Base-by-base conservation (phyloP, 1,140 invertebrate genomes). In the Yoshiicerus persimilis region DNA sequence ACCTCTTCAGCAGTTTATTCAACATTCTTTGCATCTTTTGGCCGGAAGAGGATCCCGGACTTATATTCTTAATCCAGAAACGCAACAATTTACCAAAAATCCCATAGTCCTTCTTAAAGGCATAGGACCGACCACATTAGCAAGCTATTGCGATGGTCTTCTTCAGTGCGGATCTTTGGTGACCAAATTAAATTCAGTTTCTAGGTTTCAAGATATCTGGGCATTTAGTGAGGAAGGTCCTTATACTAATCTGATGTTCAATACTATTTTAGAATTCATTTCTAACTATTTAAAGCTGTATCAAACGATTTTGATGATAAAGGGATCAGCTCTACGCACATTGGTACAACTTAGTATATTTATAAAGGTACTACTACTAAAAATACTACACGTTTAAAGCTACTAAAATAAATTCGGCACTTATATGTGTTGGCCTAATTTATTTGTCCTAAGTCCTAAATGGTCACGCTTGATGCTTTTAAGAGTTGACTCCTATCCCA, bases 221-320 rank as follows among this genome's bases (percentile, higher is more conserved):
- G 30, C 39, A 16, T 77, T 34, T 6, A 80, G 66, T 0, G 11
- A 16, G 10, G 30, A 32, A 4, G 27, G 27, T 20, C n/a, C 4
- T 4, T n/a, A 56, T 23, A 47, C 13, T 25, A 89, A 87, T 25
- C n/a, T 64, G 9, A 66, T 90, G 25, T 88, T 87, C 23, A 30
- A 20, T 3, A 36, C 87, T 16, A 85, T 66, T 38, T 20, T 86
- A 23, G 62, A 70, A 30, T 88, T 84, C 39, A 38, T 87, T 47
- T 70, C 34, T 11, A 87, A 89, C 34, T 90, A 88, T 75, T 64
- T 90, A 10, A 88, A 84, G 34, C 20, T 89, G 5, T 90, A 89
- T 47, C 83, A 89, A 27, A 90, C 88, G 9, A 62, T 87, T 39
- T 27, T 90, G 20, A 89, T 90, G 89, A 11, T 90, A 0, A 89